Evolutionary conservation across 53 echinoderm and acorn worm species (phyloP).

Genomic region (Holothuria leucospilota): DNA sequence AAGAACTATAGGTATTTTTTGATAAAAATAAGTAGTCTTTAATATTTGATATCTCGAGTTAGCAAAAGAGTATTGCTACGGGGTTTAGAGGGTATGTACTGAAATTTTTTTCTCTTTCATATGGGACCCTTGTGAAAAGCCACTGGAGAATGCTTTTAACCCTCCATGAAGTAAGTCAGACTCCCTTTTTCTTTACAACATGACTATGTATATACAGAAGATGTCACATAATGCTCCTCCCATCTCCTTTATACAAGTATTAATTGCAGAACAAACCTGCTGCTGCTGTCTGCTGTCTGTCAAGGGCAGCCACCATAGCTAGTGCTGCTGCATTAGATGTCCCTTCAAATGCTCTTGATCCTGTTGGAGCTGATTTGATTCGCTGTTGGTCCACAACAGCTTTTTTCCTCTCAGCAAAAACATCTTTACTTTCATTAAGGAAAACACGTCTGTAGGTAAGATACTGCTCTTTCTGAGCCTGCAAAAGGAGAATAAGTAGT

Average conservation of each 20-base stretch:
- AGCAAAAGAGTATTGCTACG: too few relatives aligned
- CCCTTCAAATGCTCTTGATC: slow-evolving; percentile 73
- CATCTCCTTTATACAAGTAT: neutral
- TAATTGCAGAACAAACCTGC: slow-evolving; percentile 60
- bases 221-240: neutral
- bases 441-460: slow-evolving; percentile 91
- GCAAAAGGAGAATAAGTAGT: neutral
- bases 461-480: slow-evolving; percentile 99
- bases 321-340: slow-evolving; percentile 80
- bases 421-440: slow-evolving; percentile 81
- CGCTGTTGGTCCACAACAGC: slow-evolving; percentile 46
- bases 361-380: slow-evolving; percentile 59
- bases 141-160: too few relatives aligned
- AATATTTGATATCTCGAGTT: too few relatives aligned
- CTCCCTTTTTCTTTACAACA: too few relatives aligned
- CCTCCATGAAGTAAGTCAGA: too few relatives aligned
- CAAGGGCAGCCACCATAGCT: slow-evolving; percentile 92
- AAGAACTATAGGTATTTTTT: too few relatives aligned
- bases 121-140: too few relatives aligned
- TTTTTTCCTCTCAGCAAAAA: slow-evolving; percentile 82
- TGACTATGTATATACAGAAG: neutral
- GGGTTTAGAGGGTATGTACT: too few relatives aligned
- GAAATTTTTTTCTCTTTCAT: too few relatives aligned
- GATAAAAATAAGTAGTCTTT: too few relatives aligned
- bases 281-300: slow-evolving; percentile 83